phyloP scores from a whole-genome alignment of 2,888 invertebrate genomes.

The Oligia fasciuncula region DNA sequence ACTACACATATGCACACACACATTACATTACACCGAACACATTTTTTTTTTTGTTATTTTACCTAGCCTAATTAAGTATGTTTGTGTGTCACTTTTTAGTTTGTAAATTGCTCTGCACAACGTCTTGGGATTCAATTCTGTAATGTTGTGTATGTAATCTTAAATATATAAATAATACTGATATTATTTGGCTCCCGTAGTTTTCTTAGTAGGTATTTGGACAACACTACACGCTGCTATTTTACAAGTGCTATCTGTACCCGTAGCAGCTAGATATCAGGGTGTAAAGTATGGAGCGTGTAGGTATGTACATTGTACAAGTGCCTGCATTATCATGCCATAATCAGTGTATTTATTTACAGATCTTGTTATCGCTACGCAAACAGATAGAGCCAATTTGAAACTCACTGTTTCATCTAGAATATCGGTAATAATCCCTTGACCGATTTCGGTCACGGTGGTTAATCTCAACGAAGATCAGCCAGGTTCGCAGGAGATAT shows the following conservation, averaged over 20 bases:
- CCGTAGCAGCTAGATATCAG: neutral
- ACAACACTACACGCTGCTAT: neutral
- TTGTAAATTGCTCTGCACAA: too few relatives aligned
- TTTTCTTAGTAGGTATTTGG: neutral
- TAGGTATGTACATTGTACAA: neutral
- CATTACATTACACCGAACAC: too few relatives aligned
- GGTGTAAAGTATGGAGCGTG: neutral
- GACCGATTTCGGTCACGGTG: neutral
- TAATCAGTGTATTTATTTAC: neutral
- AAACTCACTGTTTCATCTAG: neutral
- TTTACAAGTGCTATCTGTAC: neutral
- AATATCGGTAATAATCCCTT: neutral
- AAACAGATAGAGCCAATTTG: conserved; percentile 10
- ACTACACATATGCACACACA: neutral
- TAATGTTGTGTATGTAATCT: neutral
- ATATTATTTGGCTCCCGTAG: neutral
- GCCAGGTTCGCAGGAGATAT: too few relatives aligned
- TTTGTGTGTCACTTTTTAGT: too few relatives aligned
- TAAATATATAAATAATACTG: neutral
- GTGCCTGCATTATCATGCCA: neutral
- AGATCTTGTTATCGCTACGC: neutral
- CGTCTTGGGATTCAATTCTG: neutral
- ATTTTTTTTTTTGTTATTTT: too few relatives aligned
- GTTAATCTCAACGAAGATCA: neutral
- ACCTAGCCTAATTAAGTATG: too few relatives aligned